Conservation (phyloP, 2,888 invertebrate species). For the Dryobota labecula region DNA sequence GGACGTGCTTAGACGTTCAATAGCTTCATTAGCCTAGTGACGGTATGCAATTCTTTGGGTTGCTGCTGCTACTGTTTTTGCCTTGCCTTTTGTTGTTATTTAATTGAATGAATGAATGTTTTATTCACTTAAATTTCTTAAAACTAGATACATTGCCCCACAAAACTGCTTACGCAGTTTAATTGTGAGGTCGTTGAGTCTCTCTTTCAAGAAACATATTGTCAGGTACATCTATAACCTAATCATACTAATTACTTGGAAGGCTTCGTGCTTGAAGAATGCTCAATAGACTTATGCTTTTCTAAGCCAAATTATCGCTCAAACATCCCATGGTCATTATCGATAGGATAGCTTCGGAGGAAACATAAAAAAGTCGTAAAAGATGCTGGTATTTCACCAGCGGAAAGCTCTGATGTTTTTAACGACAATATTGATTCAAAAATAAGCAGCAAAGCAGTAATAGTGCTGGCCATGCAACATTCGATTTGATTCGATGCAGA, state of each 20-base stretch:
- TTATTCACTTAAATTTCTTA: no score
- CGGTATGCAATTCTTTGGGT: conserved; percentile 8
- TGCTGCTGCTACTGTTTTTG: conserved; percentile 22
- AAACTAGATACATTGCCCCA: no score
- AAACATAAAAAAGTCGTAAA: conserved; percentile 28
- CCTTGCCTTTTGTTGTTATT: conserved; percentile 23
- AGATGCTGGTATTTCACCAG: not conserved
- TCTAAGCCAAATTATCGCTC: not conserved
- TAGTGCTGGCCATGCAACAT: conserved; percentile 57
- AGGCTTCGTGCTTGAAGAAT: not conserved
- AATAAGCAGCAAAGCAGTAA: conserved; percentile 31
- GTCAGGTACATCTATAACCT: no score
- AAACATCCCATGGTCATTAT: not conserved
- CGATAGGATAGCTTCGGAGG: not conserved
- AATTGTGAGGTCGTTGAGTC: no score
- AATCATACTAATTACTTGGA: no score
- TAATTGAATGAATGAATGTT: no score
- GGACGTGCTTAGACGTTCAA: conserved; percentile 38
- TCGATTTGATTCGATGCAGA: conserved; percentile 66
- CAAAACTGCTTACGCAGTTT: no score
- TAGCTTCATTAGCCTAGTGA: conserved; percentile 48
- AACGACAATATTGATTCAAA: conserved; percentile 5
- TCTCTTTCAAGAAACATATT: no score
- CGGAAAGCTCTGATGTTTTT: not conserved
- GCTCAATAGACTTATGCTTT: not conserved